Conservation (phyloP, 2,888 invertebrate species). For the Tachystola acroxantha region DNA sequence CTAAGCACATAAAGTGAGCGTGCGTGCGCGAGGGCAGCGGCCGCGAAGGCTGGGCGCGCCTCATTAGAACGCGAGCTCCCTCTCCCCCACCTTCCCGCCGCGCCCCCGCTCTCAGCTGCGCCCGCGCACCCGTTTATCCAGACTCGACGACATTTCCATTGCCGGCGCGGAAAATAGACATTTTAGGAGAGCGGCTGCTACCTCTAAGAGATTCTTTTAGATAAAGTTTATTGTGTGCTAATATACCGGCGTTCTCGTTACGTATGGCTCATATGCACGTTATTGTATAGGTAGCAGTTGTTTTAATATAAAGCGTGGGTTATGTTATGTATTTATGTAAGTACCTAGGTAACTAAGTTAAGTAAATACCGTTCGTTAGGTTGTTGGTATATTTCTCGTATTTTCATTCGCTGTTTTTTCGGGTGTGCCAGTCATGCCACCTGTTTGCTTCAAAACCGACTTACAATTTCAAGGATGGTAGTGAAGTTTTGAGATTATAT, state of each 20-base stretch:
- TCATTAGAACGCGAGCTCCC: slow-evolving; percentile 54
- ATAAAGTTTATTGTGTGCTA: slow-evolving; percentile 70
- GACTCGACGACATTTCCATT: slow-evolving; percentile 65
- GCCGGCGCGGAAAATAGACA: slow-evolving; percentile 62
- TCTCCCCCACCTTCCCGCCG: slow-evolving; percentile 17
- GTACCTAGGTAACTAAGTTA: too few relatives aligned
- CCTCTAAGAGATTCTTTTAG: slow-evolving; percentile 44
- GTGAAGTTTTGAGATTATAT: slow-evolving; percentile 1
- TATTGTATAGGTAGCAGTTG: background rate
- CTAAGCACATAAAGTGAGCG: slow-evolving; percentile 45
- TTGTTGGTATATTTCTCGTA: too few relatives aligned
- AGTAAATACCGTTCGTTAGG: too few relatives aligned
- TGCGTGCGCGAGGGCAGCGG: slow-evolving; percentile 58
- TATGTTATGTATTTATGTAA: too few relatives aligned
- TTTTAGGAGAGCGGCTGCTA: slow-evolving; percentile 57
- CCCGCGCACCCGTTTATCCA: slow-evolving; percentile 61
- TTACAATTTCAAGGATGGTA: too few relatives aligned
- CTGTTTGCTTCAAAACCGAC: too few relatives aligned
- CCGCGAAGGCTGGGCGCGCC: slow-evolving; percentile 51
- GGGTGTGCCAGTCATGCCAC: too few relatives aligned
- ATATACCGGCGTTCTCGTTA: slow-evolving; percentile 45
- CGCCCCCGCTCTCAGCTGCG: slow-evolving; percentile 24
- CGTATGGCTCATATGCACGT: slow-evolving; percentile 22
- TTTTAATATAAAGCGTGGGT: too few relatives aligned
- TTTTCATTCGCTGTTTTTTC: too few relatives aligned